phyloP scores from a whole-genome alignment of 1,140 invertebrate species.

The Nixonia krombeini region DNA sequence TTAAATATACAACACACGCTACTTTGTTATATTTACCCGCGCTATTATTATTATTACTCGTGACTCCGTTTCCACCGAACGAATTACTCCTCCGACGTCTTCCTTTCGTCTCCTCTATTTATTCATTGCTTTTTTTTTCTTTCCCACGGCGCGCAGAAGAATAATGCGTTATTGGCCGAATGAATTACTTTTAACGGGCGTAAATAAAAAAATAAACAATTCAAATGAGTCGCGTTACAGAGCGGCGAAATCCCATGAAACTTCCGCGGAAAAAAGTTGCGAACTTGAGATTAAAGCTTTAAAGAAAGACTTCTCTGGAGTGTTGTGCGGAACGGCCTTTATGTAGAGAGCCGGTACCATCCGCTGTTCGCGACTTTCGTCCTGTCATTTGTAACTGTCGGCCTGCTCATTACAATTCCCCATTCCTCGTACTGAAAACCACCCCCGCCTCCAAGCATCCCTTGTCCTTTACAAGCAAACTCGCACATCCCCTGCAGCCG shows the following conservation, averaged over 20 bases:
- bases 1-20: conserved; percentile 6
- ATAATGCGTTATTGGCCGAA: too few species aligned
- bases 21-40: too few species aligned
- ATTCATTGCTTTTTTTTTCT: too few species aligned
- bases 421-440: conserved; percentile 63
- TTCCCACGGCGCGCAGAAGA: too few species aligned
- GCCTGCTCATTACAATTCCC: conserved; percentile 73
- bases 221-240: too few species aligned
- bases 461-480: conserved; percentile 32
- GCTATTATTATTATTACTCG: background rate
- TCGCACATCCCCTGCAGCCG: conserved; percentile 22
- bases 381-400: conserved; percentile 74
- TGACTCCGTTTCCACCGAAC: too few species aligned
- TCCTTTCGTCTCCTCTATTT: too few species aligned
- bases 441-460: conserved; percentile 46
- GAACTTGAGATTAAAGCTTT: conserved; percentile 50
- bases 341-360: conserved; percentile 67
- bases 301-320: conserved; percentile 45
- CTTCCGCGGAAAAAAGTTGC: conserved; percentile 29
- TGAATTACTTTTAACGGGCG: too few species aligned
- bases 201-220: conserved; percentile 24
- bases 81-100: too few species aligned
- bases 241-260: conserved; percentile 38
- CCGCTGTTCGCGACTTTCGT: conserved; percentile 71
- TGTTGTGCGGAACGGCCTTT: conserved; percentile 53